Conservation (phyloP, 2,888 invertebrate genomes). For the Blastobasis adustella region DNA sequence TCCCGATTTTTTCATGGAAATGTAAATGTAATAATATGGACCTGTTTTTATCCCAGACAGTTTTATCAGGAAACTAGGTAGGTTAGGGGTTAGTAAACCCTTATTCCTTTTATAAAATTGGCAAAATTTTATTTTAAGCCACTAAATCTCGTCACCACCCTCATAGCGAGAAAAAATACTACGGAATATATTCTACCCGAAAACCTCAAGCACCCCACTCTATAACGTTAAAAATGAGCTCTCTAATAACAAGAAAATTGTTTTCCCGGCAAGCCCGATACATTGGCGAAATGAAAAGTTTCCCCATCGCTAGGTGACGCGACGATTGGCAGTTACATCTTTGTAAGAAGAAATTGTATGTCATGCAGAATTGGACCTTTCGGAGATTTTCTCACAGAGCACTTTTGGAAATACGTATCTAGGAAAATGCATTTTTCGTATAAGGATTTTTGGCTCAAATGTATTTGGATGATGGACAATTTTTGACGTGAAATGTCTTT, state of each 20-base stretch:
- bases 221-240: slow-evolving; percentile 66
- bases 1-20: too few species aligned
- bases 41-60: too few species aligned
- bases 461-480: not conserved
- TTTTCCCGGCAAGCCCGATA: slow-evolving; percentile 45
- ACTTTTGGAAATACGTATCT: too few species aligned
- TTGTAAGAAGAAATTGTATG: slow-evolving; percentile 33
- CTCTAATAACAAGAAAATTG: slow-evolving; percentile 62
- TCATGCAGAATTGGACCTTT: slow-evolving; percentile 2
- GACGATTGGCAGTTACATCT: slow-evolving; percentile 70
- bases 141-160: too few species aligned
- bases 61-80: too few species aligned
- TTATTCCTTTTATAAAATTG: too few species aligned
- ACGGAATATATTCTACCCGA: slow-evolving; percentile 6
- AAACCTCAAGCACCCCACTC: slow-evolving; percentile 42
- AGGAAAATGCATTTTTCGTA: too few species aligned
- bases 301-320: slow-evolving; percentile 66
- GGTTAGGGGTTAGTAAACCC: too few species aligned
- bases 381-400: not conserved
- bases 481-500: too few species aligned
- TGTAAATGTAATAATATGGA: too few species aligned
- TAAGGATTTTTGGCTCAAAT: not conserved
- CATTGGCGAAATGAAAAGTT: slow-evolving; percentile 69
- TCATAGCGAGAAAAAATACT: not conserved
- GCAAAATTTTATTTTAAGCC: too few species aligned